These are phyloP conservation scores for Scytalopus superciliaris DNA, from an alignment of 2,113 vertebrate genomes.

Conservation along the genomic window DNA sequence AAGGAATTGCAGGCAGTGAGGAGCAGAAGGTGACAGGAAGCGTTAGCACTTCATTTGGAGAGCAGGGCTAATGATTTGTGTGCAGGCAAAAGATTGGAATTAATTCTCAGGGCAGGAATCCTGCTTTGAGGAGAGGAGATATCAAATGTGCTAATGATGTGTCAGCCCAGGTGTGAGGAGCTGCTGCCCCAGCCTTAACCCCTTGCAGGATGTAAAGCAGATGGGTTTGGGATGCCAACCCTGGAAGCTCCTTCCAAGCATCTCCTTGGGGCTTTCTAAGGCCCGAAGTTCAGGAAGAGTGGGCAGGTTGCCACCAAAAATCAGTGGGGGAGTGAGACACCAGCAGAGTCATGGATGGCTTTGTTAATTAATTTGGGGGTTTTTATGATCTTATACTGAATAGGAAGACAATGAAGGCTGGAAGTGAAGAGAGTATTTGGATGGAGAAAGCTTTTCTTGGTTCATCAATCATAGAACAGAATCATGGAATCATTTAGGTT, in stretches of 20 bases:
- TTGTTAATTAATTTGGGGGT: background rate
- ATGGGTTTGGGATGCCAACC: no score
- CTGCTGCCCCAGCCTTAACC: background rate
- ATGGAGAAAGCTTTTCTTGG: background rate
- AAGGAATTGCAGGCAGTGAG: constrained; percentile 40
- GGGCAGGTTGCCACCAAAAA: background rate
- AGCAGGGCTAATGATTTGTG: constrained; percentile 65
- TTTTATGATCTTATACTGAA: background rate
- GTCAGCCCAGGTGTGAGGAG: background rate
- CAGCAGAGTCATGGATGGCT: background rate
- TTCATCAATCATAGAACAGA: background rate
- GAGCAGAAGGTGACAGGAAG: constrained; percentile 68
- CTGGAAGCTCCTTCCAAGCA: background rate
- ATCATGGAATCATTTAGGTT: background rate
- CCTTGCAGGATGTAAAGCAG: background rate
- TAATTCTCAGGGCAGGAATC: constrained; percentile 55
- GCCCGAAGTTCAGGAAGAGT: background rate
- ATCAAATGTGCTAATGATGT: constrained; percentile 42
- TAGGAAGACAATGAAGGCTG: background rate
- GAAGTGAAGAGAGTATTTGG: background rate
- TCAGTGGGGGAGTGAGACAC: background rate
- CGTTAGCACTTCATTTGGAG: constrained; percentile 69
- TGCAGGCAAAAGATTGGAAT: constrained; percentile 43
- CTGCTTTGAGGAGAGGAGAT: constrained; percentile 12
- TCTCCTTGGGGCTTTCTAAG: background rate